Evolutionary conservation across 2,113 vertebrate species (phyloP).

Genomic region (Caloenas nicobarica): DNA sequence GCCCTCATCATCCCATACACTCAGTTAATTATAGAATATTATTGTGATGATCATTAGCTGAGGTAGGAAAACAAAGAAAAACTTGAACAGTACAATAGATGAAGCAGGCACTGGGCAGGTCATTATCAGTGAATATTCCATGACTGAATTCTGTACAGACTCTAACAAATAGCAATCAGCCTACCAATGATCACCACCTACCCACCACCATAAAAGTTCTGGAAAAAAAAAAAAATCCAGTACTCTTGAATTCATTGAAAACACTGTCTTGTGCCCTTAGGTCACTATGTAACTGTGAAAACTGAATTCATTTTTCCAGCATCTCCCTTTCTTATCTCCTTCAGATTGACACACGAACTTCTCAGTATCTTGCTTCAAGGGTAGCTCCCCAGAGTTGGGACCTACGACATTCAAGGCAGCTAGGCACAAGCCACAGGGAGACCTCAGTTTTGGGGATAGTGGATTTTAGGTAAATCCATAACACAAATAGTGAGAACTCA

Average conservation of each 20-base stretch:
- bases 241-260: neutral
- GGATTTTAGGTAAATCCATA: neutral
- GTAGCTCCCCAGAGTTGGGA: neutral
- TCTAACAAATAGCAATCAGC: neutral
- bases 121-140: neutral
- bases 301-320: neutral
- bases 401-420: fast-evolving
- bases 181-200: neutral
- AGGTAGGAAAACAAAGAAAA: neutral
- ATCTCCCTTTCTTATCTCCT: neutral
- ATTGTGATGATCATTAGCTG: neutral
- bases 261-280: neutral
- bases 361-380: neutral
- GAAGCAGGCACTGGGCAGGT: neutral
- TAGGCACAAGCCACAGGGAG: neutral
- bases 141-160: neutral
- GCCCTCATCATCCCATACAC: neutral
- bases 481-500: neutral
- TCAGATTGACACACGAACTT: neutral
- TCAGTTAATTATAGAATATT: neutral
- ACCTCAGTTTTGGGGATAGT: neutral
- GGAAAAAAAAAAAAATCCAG: neutral
- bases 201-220: neutral
- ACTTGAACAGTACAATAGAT: neutral
- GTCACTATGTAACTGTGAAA: neutral